These are phyloP conservation scores for Hydrozoanthus gracilis DNA, from an alignment of 92 coral and sea anemone genomes.

Conservation along the genomic window DNA sequence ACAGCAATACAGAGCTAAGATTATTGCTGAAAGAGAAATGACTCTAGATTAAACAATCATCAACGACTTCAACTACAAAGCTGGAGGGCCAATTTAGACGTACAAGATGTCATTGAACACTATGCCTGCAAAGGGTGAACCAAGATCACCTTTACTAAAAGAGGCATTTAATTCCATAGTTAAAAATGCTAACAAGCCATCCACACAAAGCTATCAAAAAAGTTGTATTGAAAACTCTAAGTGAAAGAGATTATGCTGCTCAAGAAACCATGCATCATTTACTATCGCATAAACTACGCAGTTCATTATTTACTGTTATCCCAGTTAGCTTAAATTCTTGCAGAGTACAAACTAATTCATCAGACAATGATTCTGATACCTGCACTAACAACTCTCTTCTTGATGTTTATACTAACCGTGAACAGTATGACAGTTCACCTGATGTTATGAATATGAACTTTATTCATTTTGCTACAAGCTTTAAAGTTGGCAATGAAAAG, in stretches of 20 bases:
- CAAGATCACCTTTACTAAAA: constrained; percentile 59
- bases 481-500: constrained; percentile 59
- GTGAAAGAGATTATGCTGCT: constrained; percentile 69
- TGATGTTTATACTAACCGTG: constrained; percentile 68
- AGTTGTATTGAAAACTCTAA: constrained; percentile 67
- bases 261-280: constrained; percentile 38
- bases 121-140: constrained; percentile 54
- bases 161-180: constrained; percentile 57
- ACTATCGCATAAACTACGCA: constrained; percentile 60
- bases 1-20: constrained; percentile 64
- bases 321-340: constrained; percentile 73
- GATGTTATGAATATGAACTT: constrained; percentile 57
- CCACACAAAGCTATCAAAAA: constrained; percentile 54
- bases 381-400: constrained; percentile 68
- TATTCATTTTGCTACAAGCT: constrained; percentile 65
- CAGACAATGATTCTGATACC: constrained; percentile 44
- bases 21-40: constrained; percentile 68
- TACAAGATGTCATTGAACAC: constrained; percentile 9
- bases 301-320: constrained; percentile 69
- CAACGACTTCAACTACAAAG: constrained; percentile 50
- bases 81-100: constrained; percentile 22
- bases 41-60: constrained; percentile 56
- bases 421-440: constrained; percentile 50
- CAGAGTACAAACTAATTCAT: constrained; percentile 43
- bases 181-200: constrained; percentile 41